These are phyloP conservation scores for Centroberyx gerrardi DNA, from an alignment of 2,797 vertebrate genomes.

Conservation along the genomic window DNA sequence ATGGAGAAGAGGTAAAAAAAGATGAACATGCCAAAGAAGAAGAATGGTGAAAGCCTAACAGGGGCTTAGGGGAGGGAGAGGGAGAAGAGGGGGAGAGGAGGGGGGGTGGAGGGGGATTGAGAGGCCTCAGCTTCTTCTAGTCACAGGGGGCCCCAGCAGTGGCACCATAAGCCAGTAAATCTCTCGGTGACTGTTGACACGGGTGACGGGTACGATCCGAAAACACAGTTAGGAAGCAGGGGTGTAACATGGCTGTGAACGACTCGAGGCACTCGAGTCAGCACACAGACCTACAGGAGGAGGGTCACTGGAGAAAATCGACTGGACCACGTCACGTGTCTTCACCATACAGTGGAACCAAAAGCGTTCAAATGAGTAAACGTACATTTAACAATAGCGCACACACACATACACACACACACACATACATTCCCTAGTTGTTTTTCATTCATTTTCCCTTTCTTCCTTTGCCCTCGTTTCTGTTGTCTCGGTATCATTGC, in stretches of 20 bases:
- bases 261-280: constrained; percentile 15
- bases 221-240: constrained; percentile 77
- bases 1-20: constrained; percentile 49
- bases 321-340: not conserved
- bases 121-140: constrained; percentile 55
- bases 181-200: constrained; percentile 81
- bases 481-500: too few relatives aligned
- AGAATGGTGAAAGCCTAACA: constrained; percentile 33
- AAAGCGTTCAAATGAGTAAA: not conserved
- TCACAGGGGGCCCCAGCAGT: constrained; percentile 61
- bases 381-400: not conserved
- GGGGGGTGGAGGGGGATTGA: constrained; percentile 9
- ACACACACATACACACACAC: not conserved
- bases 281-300: constrained; percentile 9
- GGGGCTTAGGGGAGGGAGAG: constrained; percentile 11
- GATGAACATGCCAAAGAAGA: constrained; percentile 31
- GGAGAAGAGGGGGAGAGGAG: constrained; percentile 31
- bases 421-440: not conserved
- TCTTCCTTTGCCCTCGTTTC: not conserved
- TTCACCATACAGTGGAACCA: not conserved
- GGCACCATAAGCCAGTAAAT: constrained; percentile 82
- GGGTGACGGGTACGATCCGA: constrained; percentile 75
- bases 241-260: constrained; percentile 41
- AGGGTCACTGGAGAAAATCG: not conserved
- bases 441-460: not conserved